phyloP scores from a whole-genome alignment of 1,140 invertebrate species.

The Apis mellifera region DNA sequence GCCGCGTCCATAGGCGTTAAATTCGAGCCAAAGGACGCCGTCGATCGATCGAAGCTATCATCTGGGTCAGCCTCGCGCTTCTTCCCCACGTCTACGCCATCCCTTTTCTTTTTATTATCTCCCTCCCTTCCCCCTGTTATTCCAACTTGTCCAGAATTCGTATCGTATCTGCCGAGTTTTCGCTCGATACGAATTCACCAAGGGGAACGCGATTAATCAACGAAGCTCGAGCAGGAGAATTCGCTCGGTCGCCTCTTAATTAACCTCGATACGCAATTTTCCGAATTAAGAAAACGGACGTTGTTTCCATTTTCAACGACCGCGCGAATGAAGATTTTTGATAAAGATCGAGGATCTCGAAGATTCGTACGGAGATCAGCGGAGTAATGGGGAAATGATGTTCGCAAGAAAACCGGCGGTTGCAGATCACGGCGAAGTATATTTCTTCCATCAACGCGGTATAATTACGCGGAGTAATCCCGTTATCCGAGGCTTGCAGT shows the following conservation, averaged over 20 bases:
- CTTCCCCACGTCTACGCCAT: background rate
- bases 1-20: slow-evolving; percentile 23
- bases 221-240: slow-evolving; percentile 22
- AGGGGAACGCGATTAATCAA: slow-evolving; percentile 30
- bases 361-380: background rate
- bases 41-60: slow-evolving; percentile 50
- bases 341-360: background rate
- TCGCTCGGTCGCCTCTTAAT: slow-evolving; percentile 21
- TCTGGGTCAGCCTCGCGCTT: slow-evolving; percentile 35
- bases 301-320: background rate
- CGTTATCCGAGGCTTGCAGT: slow-evolving; percentile 15
- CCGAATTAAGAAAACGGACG: background rate
- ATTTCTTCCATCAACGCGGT: background rate
- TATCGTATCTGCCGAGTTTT: background rate
- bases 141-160: background rate
- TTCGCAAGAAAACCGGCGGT: slow-evolving; percentile 14
- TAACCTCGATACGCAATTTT: slow-evolving; percentile 13
- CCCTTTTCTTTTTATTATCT: slow-evolving; percentile 47
- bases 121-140: background rate
- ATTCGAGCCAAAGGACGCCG: slow-evolving; percentile 38
- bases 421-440: background rate
- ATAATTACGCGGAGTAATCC: slow-evolving; percentile 16
- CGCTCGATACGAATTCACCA: slow-evolving; percentile 26
- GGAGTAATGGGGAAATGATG: background rate
- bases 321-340: background rate